Evolutionary conservation across 2,797 vertebrate species (phyloP), one percentile per base, ranked within the genome.

Genomic region (Anas flavirostris): DNA sequence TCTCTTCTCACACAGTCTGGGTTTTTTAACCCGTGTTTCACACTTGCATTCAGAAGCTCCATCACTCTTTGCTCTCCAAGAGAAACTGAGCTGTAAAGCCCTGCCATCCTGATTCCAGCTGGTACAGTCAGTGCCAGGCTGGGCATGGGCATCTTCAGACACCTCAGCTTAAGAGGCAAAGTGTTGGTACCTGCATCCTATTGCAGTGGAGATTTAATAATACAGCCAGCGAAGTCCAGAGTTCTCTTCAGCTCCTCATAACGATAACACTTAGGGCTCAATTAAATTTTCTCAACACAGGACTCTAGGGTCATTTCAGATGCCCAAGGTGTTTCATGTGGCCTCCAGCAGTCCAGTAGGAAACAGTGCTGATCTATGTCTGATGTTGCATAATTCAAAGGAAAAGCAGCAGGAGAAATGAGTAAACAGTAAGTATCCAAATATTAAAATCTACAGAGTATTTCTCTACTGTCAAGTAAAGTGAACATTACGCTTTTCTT

Each of bases 21-120:
- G 10, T 28, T 4, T 8, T 60, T 84, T 50, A 2, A 10, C 26
- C 28, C 4, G 2, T 0, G 0, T 68, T 64, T 81, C n/a, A 69
- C 43, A 41, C 22, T 35, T 69, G 16, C 59, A 4, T 25, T 85
- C 29, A 67, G 28, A 62, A 82, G 35, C 17, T 90, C 43, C 33
- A 17, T 10, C 7, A 1, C 6, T 74, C 19, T 67, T 35, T n/a
- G 26, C 39, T 39, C 16, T 1, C 0, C 0, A 5, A 33, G 12
- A 73, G 18, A 28, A 72, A 25, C 9, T 68, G 69, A 80, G 13
- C 60, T 37, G 29, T 37, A 56, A 69, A 74, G 41, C 16, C 35
- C 19, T 44, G 16, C 16, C 0, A 0, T 46, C 29, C 37, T 25
- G 16, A 60, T 35, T 76, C 18, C n/a, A 41, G 10, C 23, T 66